Evolutionary conservation across 2,888 invertebrate species (phyloP), one percentile per base, ranked within the genome.

Genomic region (Pachymerium ferrugineum): DNA sequence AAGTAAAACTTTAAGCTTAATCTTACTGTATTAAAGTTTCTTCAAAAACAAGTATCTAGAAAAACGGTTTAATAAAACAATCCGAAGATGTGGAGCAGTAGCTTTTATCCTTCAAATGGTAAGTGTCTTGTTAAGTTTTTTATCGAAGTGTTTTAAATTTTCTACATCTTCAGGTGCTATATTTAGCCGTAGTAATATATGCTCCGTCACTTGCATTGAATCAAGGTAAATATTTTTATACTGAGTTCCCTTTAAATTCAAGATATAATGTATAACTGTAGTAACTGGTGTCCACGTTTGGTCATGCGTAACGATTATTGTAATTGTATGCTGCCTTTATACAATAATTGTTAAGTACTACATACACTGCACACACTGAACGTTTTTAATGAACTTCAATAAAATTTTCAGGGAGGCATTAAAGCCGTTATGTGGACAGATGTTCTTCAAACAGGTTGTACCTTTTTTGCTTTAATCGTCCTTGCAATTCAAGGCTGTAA

Each of bases 401-500:
- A 19, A 33, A 10, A 70, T 71, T 62, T 62, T 8, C 75, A 82
- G 82, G 82, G 82, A 62, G 82, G 82, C 1, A 80, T 82, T 79
- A 81, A 80, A 76, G 82, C 82, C 6, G 83, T 83, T 0, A 79
- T 83, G 5, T 82, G 81, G 81, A 82, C 82, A 0, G 83, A 83
- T 73, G 80, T 81, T 1, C 81, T 83, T 74, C 82, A 83, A 75
- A 78, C 79, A 1, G 16, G 78, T 0, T 77, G 82, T 30, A 82
- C 82, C 81, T 76, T 82, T 30, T 78, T 78, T 0, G 80, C 82
- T 3, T 77, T 82, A 10, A 73, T 82, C 3, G 80, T 80, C 1
- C 80, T 82, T 31, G 79, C 81, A 3, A 78, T 81, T 62, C 76
- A 79, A 77, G 80, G 80, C 14, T 69, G 76, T 10, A 38, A 75